Evolutionary conservation across 1,140 invertebrate species (phyloP).

Genomic region (Gonioctena quinquepunctata): DNA sequence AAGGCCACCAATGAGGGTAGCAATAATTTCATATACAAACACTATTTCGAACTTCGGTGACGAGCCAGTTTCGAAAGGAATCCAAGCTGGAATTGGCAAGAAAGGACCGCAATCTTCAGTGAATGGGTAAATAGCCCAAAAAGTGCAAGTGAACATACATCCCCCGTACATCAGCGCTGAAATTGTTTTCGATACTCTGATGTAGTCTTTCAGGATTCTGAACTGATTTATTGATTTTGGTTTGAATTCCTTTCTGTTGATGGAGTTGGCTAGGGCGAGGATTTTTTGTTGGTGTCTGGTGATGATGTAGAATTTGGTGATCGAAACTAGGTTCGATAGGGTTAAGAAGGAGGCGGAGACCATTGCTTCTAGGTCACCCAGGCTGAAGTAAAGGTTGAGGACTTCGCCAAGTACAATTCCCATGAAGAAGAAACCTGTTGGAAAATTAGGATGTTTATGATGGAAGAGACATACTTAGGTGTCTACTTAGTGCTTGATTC

Average conservation of each 20-base stretch:
- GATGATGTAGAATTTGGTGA: constrained; percentile 14
- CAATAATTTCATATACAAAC: constrained; percentile 24
- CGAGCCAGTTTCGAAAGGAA: constrained; percentile 5
- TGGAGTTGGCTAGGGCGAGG: neutral
- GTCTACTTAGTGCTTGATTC: neutral
- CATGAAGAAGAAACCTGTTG: constrained; percentile 8
- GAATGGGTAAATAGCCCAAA: constrained; percentile 20
- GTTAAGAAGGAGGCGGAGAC: constrained; percentile 17
- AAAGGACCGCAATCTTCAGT: constrained; percentile 5
- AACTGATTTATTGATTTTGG: constrained; percentile 13
- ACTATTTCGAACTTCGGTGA: constrained; percentile 14
- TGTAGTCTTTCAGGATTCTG: constrained; percentile 4
- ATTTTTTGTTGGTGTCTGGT: neutral
- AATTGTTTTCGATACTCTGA: constrained; percentile 18
- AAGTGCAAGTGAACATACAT: constrained; percentile 17
- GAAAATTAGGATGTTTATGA: neutral
- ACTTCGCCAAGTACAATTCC: constrained; percentile 5
- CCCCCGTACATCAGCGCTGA: constrained; percentile 1
- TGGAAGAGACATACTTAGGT: neutral
- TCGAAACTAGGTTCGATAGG: constrained; percentile 19
- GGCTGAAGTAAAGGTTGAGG: neutral
- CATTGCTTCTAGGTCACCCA: constrained; percentile 20
- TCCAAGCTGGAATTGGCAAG: constrained; percentile 18
- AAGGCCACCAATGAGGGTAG: constrained; percentile 14
- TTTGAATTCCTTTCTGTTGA: constrained; percentile 21